Conservation (phyloP, 2,797 vertebrate species). For the Halcyon chelicuti region DNA sequence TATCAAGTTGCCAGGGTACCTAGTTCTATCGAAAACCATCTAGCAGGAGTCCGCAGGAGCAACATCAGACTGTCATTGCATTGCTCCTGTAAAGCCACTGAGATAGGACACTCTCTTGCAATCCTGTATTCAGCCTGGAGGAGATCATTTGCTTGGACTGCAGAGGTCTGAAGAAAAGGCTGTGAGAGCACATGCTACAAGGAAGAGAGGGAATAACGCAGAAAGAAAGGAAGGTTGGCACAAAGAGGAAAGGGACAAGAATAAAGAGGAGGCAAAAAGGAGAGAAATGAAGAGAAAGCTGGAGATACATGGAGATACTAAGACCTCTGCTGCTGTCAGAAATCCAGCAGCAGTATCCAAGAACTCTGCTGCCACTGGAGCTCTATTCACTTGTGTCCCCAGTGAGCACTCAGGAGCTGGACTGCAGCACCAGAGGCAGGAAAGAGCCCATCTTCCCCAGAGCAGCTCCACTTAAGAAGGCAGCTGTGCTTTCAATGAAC, state of each 20-base stretch:
- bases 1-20: background rate
- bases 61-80: background rate
- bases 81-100: background rate
- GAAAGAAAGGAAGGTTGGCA: background rate
- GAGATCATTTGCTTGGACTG: background rate
- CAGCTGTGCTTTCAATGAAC: background rate
- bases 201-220: background rate
- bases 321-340: background rate
- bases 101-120: background rate
- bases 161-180: background rate
- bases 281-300: background rate
- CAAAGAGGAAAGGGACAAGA: background rate
- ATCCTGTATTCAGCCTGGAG: background rate
- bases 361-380: background rate
- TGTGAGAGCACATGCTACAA: background rate
- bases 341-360: background rate
- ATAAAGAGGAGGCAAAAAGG: background rate
- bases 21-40: background rate
- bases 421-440: background rate
- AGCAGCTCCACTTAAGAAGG: background rate
- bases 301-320: background rate
- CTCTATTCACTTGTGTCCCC: background rate
- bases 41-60: background rate
- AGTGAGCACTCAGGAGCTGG: background rate
- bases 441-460: background rate